Base-by-base conservation (phyloP, 2,888 invertebrate genomes). In the Aporophyla lueneburgensis region DNA sequence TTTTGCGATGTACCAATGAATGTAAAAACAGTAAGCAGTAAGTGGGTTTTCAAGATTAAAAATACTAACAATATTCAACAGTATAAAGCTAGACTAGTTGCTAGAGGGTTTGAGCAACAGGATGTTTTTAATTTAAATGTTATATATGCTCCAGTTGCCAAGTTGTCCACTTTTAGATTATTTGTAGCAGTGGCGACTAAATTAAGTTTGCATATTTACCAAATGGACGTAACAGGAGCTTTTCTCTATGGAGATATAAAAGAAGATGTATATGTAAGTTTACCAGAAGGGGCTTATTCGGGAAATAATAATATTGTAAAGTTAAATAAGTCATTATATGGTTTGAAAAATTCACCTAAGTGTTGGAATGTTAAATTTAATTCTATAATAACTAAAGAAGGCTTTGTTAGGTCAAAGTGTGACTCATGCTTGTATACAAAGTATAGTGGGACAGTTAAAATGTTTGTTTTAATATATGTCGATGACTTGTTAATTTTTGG, bases 1-100 rank as follows among this genome's bases (percentile, higher is more conserved):
- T 7, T 70, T 10, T 79, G 79, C 67, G 68, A 86, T 5, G 0
- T 24, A 68, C 84, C 86, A 5, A 54, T 14, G 1, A 74, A 53
- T 69, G 0, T 0, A 1, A 72, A 72, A 1, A 5, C 1, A 33
- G n/a, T 72, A 0, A 72, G 63, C 58, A 63, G 76, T 27, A 85
- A 77, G n/a, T 85, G 85, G 83, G 85, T 85, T 0, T 83, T 85
- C 76, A 87, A 85, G 63, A 71, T 86, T 1, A 87, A 88, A 43
- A 58, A 65, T 24, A 49, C 27, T 56, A 63, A 78, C 61, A 53
- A 12, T 63, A 2, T 43, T n/a, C n/a, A 9, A 43, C 7, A 66
- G 33, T 83, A 87, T 75, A 87, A 87, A 68, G 87, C 88, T 7
- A 78, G 86, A 2, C 49, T 88, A 51, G 87, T 87, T 5, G 86